Evolutionary conservation across 2,888 invertebrate species (phyloP).

Genomic region (Limnephilus rhombicus): DNA sequence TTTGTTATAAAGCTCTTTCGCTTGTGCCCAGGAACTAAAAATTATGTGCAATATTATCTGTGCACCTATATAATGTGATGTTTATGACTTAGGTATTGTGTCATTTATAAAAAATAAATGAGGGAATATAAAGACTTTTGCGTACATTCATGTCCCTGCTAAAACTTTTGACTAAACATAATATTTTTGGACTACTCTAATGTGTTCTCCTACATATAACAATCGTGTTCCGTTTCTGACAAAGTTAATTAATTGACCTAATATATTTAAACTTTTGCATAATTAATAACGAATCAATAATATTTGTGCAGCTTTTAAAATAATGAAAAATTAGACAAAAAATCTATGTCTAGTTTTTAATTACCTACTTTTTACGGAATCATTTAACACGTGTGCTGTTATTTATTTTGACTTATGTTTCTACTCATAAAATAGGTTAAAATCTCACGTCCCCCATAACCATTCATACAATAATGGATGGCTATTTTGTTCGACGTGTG

Average conservation of each 20-base stretch:
- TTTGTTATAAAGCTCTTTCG: too few relatives aligned
- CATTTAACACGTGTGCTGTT: background rate
- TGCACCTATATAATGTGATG: too few relatives aligned
- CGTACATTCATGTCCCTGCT: background rate
- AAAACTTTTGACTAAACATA: background rate
- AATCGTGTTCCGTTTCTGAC: background rate
- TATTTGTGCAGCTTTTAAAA: background rate
- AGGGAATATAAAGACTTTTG: too few relatives aligned
- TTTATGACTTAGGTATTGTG: too few relatives aligned
- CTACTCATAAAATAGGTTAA: background rate
- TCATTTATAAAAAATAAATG: too few relatives aligned
- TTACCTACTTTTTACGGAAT: background rate
- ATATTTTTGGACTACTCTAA: background rate
- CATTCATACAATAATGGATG: background rate
- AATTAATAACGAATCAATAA: background rate
- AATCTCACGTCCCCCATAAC: slow-evolving; percentile 1
- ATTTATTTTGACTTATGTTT: background rate
- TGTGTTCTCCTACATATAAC: background rate
- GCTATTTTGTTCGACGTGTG: background rate
- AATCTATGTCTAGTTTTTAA: background rate
- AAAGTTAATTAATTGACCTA: background rate
- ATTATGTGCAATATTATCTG: too few relatives aligned
- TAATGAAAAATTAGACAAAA: background rate
- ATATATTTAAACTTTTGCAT: background rate
- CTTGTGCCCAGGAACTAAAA: too few relatives aligned